Conservation (phyloP, 2,797 vertebrate species). For the Agapornis canus region DNA sequence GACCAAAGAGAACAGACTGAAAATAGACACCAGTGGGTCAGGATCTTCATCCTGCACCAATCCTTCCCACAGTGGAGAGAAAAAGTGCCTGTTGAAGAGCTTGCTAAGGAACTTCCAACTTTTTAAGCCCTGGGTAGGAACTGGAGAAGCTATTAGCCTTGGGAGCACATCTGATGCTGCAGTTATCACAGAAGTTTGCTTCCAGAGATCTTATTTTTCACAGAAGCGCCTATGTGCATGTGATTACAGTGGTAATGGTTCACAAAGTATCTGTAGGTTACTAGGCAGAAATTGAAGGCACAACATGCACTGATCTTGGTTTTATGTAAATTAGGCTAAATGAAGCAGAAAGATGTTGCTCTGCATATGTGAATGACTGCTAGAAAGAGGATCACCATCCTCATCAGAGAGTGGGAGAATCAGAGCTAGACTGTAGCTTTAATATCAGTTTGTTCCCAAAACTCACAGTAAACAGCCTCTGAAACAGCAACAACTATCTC, state of each 20-base stretch:
- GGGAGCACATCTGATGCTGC: background rate
- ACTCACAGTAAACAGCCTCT: background rate
- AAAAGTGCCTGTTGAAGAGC: background rate
- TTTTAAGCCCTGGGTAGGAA: background rate
- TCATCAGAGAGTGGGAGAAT: background rate
- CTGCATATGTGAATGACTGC: background rate
- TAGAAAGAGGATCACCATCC: background rate
- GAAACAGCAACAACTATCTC: background rate
- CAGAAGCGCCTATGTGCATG: fast-evolving
- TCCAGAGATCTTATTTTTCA: background rate
- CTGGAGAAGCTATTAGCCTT: background rate
- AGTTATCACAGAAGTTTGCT: background rate
- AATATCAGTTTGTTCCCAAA: background rate
- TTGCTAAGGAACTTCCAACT: background rate
- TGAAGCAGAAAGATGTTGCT: background rate
- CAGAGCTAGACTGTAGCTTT: background rate
- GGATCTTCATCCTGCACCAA: background rate
- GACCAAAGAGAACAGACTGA: background rate
- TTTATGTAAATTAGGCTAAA: background rate
- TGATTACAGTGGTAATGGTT: background rate
- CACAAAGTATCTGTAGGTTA: background rate
- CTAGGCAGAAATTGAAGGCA: background rate
- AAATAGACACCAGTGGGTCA: background rate
- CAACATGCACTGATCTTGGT: background rate
- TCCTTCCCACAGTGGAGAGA: background rate